Evolutionary conservation across 2,888 invertebrate species (phyloP).

Genomic region (Spatulosminthurus flaviceps): DNA sequence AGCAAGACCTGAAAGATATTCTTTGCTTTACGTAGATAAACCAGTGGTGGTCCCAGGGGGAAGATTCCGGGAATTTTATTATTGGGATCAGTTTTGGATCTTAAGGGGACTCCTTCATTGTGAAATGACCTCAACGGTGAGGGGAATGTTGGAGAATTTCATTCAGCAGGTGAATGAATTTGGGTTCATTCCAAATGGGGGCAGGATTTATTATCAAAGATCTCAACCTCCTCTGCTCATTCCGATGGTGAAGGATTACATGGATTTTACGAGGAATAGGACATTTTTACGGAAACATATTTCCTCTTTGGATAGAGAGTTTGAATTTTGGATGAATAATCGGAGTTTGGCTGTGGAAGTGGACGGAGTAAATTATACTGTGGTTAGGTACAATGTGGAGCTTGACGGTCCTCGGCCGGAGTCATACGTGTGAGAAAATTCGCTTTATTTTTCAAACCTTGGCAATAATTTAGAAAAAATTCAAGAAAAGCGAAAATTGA

Average conservation of each 20-base stretch:
- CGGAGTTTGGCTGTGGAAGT: constrained; percentile 65
- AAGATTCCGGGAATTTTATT: constrained; percentile 74
- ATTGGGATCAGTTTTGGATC: constrained; percentile 97
- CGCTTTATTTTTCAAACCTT: constrained; percentile 52
- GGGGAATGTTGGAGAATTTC: constrained; percentile 87
- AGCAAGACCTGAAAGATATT: constrained; percentile 71
- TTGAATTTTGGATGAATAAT: constrained; percentile 83
- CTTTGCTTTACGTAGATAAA: constrained; percentile 71
- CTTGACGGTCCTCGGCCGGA: constrained; percentile 88
- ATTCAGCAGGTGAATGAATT: constrained; percentile 79
- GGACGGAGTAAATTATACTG: constrained; percentile 68
- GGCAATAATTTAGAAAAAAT: not conserved
- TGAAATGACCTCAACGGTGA: constrained; percentile 82
- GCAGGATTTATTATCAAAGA: constrained; percentile 80
- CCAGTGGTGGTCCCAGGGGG: constrained; percentile 76
- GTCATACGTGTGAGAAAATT: constrained; percentile 79
- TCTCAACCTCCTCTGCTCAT: constrained; percentile 69
- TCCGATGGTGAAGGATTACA: constrained; percentile 80
- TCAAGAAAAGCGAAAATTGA: not conserved
- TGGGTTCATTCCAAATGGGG: constrained; percentile 90
- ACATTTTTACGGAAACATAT: constrained; percentile 69
- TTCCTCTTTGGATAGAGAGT: constrained; percentile 66
- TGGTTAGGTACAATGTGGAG: constrained; percentile 79
- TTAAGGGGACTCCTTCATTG: constrained; percentile 85
- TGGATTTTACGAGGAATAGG: constrained; percentile 76